These are phyloP conservation scores for Tanytarsus gracilentus DNA, from an alignment of 2,888 invertebrate species.

Conservation along the genomic window DNA sequence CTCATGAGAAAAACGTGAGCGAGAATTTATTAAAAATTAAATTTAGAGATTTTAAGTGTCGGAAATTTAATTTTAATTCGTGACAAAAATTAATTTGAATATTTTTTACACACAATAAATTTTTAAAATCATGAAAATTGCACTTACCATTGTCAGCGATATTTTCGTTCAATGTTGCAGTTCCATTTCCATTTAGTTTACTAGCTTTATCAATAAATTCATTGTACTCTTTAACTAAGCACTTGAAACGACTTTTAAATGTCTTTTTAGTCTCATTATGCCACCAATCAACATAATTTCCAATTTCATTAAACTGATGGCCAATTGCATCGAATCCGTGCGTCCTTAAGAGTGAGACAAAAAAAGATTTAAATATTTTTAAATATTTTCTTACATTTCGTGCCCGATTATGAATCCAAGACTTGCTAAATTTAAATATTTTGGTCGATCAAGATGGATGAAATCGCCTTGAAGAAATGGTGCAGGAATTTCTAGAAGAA, in stretches of 20 bases:
- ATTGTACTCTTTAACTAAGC: conserved; percentile 80
- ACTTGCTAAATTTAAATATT: conserved; percentile 77
- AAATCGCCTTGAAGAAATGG: conserved; percentile 77
- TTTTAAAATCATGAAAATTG: no score
- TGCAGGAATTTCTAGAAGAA: conserved; percentile 66
- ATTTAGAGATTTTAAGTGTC: no score
- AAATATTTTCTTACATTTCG: no score
- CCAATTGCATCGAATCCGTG: conserved; percentile 52
- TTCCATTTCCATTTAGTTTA: conserved; percentile 48
- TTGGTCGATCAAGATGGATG: conserved; percentile 71
- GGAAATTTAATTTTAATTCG: no score
- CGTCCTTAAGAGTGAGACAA: no score
- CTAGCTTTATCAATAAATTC: conserved; percentile 71
- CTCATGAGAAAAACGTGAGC: no score
- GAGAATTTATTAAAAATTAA: no score
- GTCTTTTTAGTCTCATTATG: conserved; percentile 63
- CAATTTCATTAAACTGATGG: conserved; percentile 75
- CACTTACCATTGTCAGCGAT: conserved; percentile 30
- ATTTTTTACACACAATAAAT: no score
- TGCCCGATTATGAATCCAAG: conserved; percentile 79
- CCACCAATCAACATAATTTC: conserved; percentile 85
- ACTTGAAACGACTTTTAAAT: conserved; percentile 68
- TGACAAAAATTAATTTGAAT: no score
- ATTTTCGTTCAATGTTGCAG: conserved; percentile 28
- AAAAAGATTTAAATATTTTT: no score